Base-by-base conservation (phyloP, 2,888 invertebrate species). In the Acleris holmiana region DNA sequence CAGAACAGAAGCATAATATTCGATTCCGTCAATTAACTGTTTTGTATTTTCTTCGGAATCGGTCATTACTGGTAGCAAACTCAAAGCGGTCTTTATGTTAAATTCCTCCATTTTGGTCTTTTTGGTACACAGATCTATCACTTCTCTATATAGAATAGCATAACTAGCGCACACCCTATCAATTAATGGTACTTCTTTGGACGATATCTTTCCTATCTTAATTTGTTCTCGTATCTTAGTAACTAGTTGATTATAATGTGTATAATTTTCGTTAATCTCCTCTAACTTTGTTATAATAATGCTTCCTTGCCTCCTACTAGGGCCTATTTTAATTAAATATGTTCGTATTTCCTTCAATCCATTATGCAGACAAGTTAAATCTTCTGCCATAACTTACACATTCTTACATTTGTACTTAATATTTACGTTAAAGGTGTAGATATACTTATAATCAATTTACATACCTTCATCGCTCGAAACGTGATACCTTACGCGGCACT, bases 1-100 rank as follows among this genome's bases (percentile, higher is more conserved):
- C 4, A 49, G 47, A 1, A 41, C 53, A n/a, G 65, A 53, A 17
- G 29, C 25, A 44, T 68, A 63, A 46, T 61, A 66, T 41, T 68
- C 62, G 25, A 68, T 68, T 10, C 40, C 40, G 40, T 40, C 40
- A 19, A 66, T 66, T 19, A 66, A 57, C 29, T 61, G 53, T 23
- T 54, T 60, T 13, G 55, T 62, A 29, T 17, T 41, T 1, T 15
- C 19, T 10, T 62, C 56, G 8, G 18, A 7, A 18, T 35, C 51
- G 35, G n/a, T 53, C 35, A 53, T 53, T 10, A 40, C 53, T 10
- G 53, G 53, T 15, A 53, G 10, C 35, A 53, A 53, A 18, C 53
- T 53, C 10, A 53, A 25, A 17, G 53, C 53, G n/a, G 19, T 53
- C 18, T 53, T 53, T 35, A 53, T 35, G 6, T 53, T 18, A 40